phyloP scores from a whole-genome alignment of 2,113 vertebrate species.

The Paramormyrops kingsleyae region DNA sequence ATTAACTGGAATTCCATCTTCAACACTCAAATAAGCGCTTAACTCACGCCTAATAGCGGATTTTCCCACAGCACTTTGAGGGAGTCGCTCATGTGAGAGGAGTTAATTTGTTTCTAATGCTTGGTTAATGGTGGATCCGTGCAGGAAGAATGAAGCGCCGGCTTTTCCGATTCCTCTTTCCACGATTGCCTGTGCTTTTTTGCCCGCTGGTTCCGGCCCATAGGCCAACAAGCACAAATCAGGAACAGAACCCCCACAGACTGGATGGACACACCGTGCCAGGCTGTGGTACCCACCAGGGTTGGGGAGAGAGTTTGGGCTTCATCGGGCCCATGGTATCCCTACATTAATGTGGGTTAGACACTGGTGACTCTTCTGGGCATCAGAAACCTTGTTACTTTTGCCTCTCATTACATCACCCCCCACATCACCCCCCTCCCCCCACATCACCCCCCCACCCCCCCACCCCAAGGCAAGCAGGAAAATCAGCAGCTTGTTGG shows the following conservation, averaged over 20 bases:
- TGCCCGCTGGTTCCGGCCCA: neutral
- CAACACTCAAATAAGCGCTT: slow-evolving; percentile 64
- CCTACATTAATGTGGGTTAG: neutral
- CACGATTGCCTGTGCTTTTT: neutral
- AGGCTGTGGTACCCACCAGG: neutral
- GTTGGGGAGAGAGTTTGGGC: neutral
- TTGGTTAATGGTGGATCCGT: slow-evolving; percentile 64
- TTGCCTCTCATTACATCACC: neutral
- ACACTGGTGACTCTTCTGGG: neutral
- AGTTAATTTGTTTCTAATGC: slow-evolving; percentile 72
- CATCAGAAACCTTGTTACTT: neutral
- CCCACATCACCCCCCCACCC: neutral
- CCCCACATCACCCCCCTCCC: neutral
- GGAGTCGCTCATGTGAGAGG: slow-evolving; percentile 59
- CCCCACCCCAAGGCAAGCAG: neutral
- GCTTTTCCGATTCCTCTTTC: neutral
- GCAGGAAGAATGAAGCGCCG: slow-evolving; percentile 50
- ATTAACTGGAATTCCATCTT: slow-evolving; percentile 65
- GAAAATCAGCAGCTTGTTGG: neutral
- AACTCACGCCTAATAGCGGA: slow-evolving; percentile 66
- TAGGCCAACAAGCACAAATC: neutral
- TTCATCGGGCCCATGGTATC: neutral
- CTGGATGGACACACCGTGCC: neutral
- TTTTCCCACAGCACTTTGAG: slow-evolving; percentile 65
- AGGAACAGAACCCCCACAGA: neutral